Evolutionary conservation across 1,140 invertebrate genomes (phyloP).

Genomic region (Zaprionus tsacasi): DNA sequence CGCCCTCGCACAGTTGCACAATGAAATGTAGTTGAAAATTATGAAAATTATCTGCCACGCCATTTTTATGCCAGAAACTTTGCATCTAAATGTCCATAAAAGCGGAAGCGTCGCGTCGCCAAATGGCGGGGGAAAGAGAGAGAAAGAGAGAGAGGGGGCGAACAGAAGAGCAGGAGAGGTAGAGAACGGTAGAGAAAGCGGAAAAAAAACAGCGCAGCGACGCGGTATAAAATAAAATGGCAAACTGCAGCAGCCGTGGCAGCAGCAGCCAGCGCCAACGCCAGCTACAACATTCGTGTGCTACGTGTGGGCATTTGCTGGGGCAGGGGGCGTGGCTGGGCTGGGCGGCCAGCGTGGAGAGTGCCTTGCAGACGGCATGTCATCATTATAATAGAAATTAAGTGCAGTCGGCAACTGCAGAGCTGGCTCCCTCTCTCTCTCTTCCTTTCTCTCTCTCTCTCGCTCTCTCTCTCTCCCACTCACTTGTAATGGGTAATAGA

Average conservation of each 20-base stretch:
- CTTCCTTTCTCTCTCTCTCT: slow-evolving; percentile 8
- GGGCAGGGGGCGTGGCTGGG: slow-evolving; percentile 43
- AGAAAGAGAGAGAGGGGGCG: background rate
- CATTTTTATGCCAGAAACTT: slow-evolving; percentile 81
- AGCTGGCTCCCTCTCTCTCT: slow-evolving; percentile 13
- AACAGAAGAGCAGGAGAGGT: background rate
- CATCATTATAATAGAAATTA: slow-evolving; percentile 73
- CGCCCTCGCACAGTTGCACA: slow-evolving; percentile 64
- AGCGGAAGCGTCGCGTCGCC: slow-evolving; percentile 66
- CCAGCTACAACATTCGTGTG: slow-evolving; percentile 24
- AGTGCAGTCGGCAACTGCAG: slow-evolving; percentile 43
- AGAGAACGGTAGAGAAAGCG: background rate
- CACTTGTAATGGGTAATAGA: slow-evolving; percentile 66
- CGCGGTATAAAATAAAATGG: slow-evolving; percentile 45
- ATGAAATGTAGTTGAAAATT: slow-evolving; percentile 81
- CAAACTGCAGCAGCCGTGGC: slow-evolving; percentile 32
- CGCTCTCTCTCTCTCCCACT: background rate
- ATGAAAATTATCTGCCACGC: slow-evolving; percentile 79
- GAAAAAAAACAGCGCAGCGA: slow-evolving; percentile 15
- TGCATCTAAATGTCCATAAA: slow-evolving; percentile 81
- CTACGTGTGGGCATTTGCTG: slow-evolving; percentile 52
- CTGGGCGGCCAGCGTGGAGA: slow-evolving; percentile 23
- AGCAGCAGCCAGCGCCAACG: slow-evolving; percentile 22
- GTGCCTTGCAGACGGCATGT: slow-evolving; percentile 62
- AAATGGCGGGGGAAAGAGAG: slow-evolving; percentile 28